Evolutionary conservation across 2,888 invertebrate species (phyloP).

Genomic region (Lepidonotus clava): DNA sequence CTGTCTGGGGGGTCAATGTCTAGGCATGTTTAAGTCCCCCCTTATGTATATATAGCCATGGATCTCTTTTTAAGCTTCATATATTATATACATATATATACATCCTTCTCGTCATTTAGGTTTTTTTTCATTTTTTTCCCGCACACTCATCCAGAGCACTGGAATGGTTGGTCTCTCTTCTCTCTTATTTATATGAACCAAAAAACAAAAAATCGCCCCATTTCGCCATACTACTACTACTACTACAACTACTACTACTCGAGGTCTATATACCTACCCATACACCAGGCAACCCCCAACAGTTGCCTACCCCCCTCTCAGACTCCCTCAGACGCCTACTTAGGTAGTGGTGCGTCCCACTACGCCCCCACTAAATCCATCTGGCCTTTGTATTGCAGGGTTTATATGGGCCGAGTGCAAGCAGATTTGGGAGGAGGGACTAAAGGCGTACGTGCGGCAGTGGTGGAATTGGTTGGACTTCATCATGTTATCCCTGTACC

Average conservation of each 20-base stretch:
- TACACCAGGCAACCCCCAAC: no score
- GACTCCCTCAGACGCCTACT: no score
- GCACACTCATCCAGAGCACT: constrained; percentile 45
- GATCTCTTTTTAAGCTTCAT: constrained; percentile 42
- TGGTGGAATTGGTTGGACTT: constrained; percentile 85
- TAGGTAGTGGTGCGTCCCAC: no score
- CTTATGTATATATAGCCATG: constrained; percentile 19
- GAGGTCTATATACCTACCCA: no score
- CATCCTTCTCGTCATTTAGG: constrained; percentile 18
- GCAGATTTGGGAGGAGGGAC: constrained; percentile 83
- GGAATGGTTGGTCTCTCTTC: constrained; percentile 34
- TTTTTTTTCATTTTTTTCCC: constrained; percentile 40
- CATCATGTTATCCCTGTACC: constrained; percentile 83
- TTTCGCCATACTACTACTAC: no score
- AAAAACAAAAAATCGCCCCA: no score
- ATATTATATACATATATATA: constrained; percentile 3
- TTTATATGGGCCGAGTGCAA: constrained; percentile 84
- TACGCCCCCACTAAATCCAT: not conserved
- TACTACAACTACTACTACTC: no score
- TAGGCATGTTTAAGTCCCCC: not conserved
- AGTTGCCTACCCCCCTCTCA: no score
- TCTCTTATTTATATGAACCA: no score
- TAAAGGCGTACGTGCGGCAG: constrained; percentile 82
- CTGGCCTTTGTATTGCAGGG: constrained; percentile 73
- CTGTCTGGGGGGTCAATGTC: not conserved